Evolutionary conservation across 2,113 vertebrate genomes (phyloP).

Genomic region (Hippolais icterina): DNA sequence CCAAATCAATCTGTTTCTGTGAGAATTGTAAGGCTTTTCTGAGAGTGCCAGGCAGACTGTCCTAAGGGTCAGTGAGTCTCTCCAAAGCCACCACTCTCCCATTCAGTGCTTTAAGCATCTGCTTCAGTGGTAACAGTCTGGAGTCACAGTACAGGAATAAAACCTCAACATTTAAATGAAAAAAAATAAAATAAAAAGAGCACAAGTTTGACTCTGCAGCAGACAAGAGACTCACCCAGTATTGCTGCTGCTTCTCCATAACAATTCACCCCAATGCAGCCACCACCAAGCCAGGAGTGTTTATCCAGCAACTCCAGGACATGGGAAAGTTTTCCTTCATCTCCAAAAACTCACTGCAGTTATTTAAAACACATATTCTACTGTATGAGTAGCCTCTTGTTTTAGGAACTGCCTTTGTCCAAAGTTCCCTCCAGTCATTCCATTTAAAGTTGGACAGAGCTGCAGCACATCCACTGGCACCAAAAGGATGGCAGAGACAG

Average conservation of each 20-base stretch:
- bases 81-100: background rate
- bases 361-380: background rate
- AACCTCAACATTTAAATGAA: background rate
- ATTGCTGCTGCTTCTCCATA: background rate
- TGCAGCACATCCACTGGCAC: background rate
- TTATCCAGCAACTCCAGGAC: background rate
- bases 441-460: background rate
- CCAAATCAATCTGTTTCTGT: background rate
- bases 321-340: background rate
- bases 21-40: background rate
- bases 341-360: background rate
- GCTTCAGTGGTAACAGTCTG: background rate
- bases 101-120: background rate
- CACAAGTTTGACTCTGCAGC: background rate
- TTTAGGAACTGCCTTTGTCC: background rate
- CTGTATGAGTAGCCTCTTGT: background rate
- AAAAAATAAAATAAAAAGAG: background rate
- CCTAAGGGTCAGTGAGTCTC: background rate
- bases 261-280: background rate
- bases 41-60: background rate
- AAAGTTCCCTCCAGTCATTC: background rate
- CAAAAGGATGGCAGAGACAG: background rate
- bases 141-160: background rate
- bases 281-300: background rate
- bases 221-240: background rate